Conservation (phyloP, 2,113 vertebrate genomes). For the Acrocephalus arundinaceus region DNA sequence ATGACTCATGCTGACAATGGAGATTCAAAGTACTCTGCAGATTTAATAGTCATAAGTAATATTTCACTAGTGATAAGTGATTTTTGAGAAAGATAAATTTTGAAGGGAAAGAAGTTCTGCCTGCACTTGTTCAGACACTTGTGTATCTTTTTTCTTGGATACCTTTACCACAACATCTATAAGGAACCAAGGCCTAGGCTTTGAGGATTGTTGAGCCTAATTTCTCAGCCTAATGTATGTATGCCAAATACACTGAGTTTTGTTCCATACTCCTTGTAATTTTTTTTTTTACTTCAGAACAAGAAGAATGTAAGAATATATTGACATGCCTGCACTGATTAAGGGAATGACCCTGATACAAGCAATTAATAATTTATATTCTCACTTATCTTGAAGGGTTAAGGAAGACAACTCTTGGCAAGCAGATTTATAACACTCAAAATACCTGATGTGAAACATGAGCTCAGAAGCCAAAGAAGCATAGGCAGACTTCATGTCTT, state of each 20-base stretch:
- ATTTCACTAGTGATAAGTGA: conserved; percentile 35
- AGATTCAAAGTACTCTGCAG: conserved; percentile 15
- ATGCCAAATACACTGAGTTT: accelerated
- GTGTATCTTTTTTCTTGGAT: neutral
- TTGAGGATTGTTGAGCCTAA: neutral
- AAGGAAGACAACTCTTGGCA: neutral
- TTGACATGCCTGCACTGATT: neutral
- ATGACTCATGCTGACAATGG: conserved; percentile 20
- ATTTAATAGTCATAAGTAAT: conserved; percentile 47
- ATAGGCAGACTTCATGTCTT: neutral
- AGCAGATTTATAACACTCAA: neutral
- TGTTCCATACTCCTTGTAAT: neutral
- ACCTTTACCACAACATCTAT: neutral
- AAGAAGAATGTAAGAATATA: neutral
- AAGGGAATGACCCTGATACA: neutral
- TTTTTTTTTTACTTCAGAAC: neutral
- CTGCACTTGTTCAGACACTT: neutral
- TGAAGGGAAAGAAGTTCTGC: neutral
- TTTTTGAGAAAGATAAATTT: neutral
- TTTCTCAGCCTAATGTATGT: neutral
- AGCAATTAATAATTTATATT: neutral
- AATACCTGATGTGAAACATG: neutral
- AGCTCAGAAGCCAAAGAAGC: neutral
- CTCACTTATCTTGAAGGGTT: neutral
- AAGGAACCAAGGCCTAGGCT: neutral